Evolutionary conservation across 2,888 invertebrate species (phyloP).

Genomic region (Mechanitis messenoides): DNA sequence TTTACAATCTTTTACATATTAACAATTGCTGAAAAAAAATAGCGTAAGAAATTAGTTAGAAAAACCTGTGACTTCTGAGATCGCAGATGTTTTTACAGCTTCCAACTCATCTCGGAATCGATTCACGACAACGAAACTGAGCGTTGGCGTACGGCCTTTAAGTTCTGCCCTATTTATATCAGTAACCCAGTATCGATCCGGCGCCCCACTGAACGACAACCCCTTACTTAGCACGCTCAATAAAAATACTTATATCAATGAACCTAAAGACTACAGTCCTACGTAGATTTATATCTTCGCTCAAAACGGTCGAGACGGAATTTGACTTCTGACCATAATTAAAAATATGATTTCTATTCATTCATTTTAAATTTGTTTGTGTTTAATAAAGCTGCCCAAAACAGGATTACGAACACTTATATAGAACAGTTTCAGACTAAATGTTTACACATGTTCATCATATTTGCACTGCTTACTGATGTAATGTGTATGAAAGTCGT

Average conservation of each 20-base stretch:
- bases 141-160: slow-evolving; percentile 46
- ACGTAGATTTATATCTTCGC: slow-evolving; percentile 31
- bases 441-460: no score
- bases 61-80: slow-evolving; percentile 18
- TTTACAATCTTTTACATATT: background rate
- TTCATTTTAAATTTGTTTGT: slow-evolving; percentile 10
- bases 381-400: slow-evolving; percentile 4
- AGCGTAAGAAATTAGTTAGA: slow-evolving; percentile 21
- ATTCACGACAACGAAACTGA: slow-evolving; percentile 59
- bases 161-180: slow-evolving; percentile 72
- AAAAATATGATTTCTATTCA: slow-evolving; percentile 27
- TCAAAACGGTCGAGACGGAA: slow-evolving; percentile 46
- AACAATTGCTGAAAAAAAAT: slow-evolving; percentile 2
- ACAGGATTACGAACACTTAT: background rate
- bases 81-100: slow-evolving; percentile 35
- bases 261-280: slow-evolving; percentile 46
- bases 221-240: slow-evolving; percentile 45
- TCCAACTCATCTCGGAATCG: slow-evolving; percentile 50
- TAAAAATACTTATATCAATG: slow-evolving; percentile 43
- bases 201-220: slow-evolving; percentile 70
- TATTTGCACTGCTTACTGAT: no score
- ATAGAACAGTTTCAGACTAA: no score
- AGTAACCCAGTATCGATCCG: slow-evolving; percentile 68
- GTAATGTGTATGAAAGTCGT: no score
- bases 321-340: slow-evolving; percentile 46